Evolutionary conservation across 2,888 invertebrate species (phyloP), one percentile per base, ranked within the genome.

Genomic region (Meta bourneti): DNA sequence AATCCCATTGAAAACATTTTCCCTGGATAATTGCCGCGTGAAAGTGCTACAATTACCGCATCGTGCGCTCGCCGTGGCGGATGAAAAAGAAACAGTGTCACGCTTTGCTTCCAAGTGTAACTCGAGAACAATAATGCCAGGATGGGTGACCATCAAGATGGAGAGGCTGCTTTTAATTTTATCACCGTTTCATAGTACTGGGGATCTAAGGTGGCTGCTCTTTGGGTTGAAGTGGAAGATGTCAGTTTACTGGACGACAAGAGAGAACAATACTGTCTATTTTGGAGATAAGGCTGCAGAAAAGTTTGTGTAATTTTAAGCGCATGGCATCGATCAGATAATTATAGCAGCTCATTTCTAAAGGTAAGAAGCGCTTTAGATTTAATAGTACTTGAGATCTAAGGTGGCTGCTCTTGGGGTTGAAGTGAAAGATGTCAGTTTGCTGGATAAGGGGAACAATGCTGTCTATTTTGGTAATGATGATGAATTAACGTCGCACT

Each of bases 11-110:
- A 9, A 72, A 20, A 61, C 61, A 16, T 61, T 61, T 61, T 49
- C 34, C 20, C 72, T 74, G 13, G 19, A 85, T 78, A 78, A 85
- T 77, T 77, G 19, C 34, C 9, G 34, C 34, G 74, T 52, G 83
- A 83, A 83, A 83, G 83, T 69, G 61, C 70, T 48, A 54, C 77
- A 75, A 85, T 75, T 75, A 85, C 69, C 77, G 85, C 70, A 69
- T 70, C 78, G 20, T 61, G 75, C 34, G 34, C 34, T 34, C 34
- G 34, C 34, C 34, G 34, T 34, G 34, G 34, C 34, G 13, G 7
- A n/a, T 11, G 80, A 69, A 69, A 81, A 13, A 61, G 49, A 61
- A 70, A 78, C 72, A 19, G n/a, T 70, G 51, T 49, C 81, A 81
- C 34, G 70, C n/a, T 70, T 81, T 49, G 70, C 51, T 79, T 48